Evolutionary conservation across 1,140 invertebrate genomes (phyloP), one percentile per base, ranked within the genome.

Genomic region (Oryzaephilus surinamensis): DNA sequence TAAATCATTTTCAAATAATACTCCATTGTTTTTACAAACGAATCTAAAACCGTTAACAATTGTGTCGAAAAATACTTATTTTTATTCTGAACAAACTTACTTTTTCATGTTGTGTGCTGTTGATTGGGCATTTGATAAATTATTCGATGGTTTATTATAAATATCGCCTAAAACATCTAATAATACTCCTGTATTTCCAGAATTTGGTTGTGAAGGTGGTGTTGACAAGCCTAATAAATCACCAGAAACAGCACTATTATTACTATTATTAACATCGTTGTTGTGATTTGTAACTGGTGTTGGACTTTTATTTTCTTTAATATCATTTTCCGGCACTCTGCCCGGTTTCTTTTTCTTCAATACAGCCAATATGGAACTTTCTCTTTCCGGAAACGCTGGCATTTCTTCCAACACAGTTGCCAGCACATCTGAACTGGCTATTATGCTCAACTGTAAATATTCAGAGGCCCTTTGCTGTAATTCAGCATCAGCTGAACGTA

Each of bases 351-450:
- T 97, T 67, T 97, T 97, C 67, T 99, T 99, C 47, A 99, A 74
- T 41, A 99, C 82, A 29, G 95, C 93, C 36, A 97, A 75, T 58
- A 99, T 93, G 2, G 92, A 97, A 31, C 93, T 97, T 69, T 99
- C 96, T 54, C 95, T 76, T 68, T 99, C 97, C 2, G 96, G 92
- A 69, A 99, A 99, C 30, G 96, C 94, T 32, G 97, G 97, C 97
- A 99, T 99, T 73, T 99, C 96, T 74, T 99, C 97, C 33, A 99
- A 70, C 36, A 99, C 95, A 30, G 93, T 97, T 4, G 94, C 94
- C 75, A 99, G 67, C 47, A 99, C 95, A 76, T 99, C 95, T 16
- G 89, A 81, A 30, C 92, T 92, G 7, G 95, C 92, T 38, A 98
- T 88, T 46, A 94, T 90, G 60, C 90, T 97, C 24, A 99, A 67